Percentiles rank a stretch among this genome's conserved stretches.
phyloP scores from a whole-genome alignment of 1,140 invertebrate genomes.

The Diorhabda elongata region DNA sequence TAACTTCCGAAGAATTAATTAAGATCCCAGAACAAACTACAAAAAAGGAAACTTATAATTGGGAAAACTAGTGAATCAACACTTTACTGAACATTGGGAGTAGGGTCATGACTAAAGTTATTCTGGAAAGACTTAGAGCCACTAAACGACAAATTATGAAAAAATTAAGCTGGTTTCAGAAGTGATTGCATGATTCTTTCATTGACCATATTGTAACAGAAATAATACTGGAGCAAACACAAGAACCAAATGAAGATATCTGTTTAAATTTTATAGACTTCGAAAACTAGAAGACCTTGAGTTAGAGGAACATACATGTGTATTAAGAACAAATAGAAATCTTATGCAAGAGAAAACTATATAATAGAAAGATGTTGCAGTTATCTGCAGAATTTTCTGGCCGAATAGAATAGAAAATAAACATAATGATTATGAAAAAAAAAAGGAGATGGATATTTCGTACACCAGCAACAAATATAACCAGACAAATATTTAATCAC shows the following conservation, averaged over 20 bases:
- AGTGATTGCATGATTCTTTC: background rate
- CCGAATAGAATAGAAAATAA: no score
- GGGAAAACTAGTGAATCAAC: background rate
- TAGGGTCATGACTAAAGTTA: background rate
- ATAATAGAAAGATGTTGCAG: no score
- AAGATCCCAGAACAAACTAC: no score
- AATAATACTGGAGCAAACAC: background rate
- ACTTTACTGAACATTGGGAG: background rate
- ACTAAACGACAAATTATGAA: background rate
- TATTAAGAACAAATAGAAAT: no score
- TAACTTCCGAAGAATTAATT: background rate
- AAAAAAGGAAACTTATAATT: background rate
- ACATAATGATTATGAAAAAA: no score
- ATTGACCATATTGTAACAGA: background rate
- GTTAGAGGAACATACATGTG: no score
- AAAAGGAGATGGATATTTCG: no score
- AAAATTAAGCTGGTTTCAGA: background rate
- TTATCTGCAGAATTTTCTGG: no score
- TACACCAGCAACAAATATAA: no score
- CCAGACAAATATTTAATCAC: no score
- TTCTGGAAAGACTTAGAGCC: background rate
- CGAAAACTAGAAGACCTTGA: background rate
- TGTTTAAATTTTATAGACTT: background rate
- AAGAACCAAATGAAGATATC: background rate
- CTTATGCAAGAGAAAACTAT: no score